Evolutionary conservation across 2,888 invertebrate species (phyloP).

Genomic region (Phaonia tiefii): DNA sequence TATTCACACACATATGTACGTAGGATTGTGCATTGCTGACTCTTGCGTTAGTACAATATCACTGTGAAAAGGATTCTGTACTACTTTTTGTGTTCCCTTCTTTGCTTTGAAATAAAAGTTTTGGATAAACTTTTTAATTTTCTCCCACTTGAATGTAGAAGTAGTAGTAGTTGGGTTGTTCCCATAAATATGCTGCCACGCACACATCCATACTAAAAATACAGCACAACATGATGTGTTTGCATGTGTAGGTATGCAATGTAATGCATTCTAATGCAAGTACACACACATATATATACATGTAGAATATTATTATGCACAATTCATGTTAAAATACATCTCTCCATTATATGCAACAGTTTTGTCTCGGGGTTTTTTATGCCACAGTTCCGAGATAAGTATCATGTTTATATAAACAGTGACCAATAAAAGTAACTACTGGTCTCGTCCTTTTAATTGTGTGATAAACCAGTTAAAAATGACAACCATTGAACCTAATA

Average conservation of each 20-base stretch:
- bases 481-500: no score
- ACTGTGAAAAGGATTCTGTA: neutral
- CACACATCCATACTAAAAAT: no score
- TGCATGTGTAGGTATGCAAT: neutral
- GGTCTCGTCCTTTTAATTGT: no score
- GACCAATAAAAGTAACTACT: neutral
- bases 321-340: conserved; percentile 2
- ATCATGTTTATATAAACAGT: neutral
- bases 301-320: conserved; percentile 1
- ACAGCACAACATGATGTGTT: neutral
- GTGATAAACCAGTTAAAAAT: no score
- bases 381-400: conserved; percentile 11
- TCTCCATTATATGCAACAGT: conserved; percentile 9
- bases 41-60: neutral
- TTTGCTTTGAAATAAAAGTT: conserved; percentile 22
- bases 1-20: neutral
- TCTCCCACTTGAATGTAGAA: conserved; percentile 17
- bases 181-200: no score
- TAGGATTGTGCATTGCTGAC: no score
- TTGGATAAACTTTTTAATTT: conserved; percentile 53
- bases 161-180: no score
- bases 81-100: conserved; percentile 12
- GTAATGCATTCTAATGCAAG: neutral
- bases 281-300: neutral
- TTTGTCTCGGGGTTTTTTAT: neutral